A percentile compares a stretch with the other conserved stretches of the same genome.
Conservation (phyloP, 2,797 vertebrate species). For the Calcarius lapponicus region DNA sequence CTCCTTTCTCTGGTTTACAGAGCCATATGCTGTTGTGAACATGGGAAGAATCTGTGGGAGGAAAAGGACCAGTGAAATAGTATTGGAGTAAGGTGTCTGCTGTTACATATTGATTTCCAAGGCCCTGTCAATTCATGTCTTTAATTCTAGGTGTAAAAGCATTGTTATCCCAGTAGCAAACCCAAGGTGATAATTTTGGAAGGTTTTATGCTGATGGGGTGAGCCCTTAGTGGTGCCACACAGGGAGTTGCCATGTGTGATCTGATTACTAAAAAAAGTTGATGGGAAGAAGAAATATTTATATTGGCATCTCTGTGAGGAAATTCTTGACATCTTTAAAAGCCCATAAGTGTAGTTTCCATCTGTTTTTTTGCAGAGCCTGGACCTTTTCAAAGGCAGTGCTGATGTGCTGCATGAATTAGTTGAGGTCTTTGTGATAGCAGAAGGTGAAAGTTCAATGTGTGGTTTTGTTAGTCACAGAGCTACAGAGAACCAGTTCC, state of each 20-base stretch:
- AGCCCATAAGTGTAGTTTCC: neutral
- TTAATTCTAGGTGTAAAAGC: slow-evolving; percentile 14
- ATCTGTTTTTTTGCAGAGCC: neutral
- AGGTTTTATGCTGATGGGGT: slow-evolving; percentile 28
- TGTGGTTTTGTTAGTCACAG: slow-evolving; percentile 3
- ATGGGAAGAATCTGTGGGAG: neutral
- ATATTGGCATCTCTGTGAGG: neutral
- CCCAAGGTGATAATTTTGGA: neutral
- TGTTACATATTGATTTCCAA: neutral
- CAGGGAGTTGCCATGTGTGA: slow-evolving; percentile 19
- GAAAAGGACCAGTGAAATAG: neutral
- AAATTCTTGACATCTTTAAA: slow-evolving; percentile 30
- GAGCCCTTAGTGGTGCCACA: neutral
- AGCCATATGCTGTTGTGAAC: neutral
- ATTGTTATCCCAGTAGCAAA: slow-evolving; percentile 31
- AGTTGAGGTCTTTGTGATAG: slow-evolving; percentile 18
- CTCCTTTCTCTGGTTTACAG: neutral
- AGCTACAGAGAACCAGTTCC: neutral
- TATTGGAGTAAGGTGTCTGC: neutral
- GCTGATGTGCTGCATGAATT: slow-evolving; percentile 2
- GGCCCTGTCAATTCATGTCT: slow-evolving; percentile 2
- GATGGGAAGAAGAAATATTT: slow-evolving; percentile 2
- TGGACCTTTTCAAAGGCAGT: neutral
- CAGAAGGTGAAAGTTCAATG: slow-evolving; percentile 11
- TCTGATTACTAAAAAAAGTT: slow-evolving; percentile 39